Conservation (phyloP, 1,140 invertebrate species). For the Pseudomyrmex pallidus region DNA sequence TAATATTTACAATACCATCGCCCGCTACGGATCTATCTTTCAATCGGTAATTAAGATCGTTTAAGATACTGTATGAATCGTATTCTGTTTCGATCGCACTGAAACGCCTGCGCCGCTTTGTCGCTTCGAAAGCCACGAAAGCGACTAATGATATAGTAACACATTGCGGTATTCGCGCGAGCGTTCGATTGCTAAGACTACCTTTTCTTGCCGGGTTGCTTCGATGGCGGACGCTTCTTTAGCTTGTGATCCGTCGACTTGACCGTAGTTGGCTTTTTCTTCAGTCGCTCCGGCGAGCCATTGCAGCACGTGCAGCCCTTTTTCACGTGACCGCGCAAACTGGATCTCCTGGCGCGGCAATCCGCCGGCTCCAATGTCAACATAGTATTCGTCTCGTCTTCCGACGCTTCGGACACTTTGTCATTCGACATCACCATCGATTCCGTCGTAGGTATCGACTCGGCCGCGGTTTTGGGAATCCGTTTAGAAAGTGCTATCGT, state of each 20-base stretch:
- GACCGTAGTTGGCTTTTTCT: slow-evolving; percentile 76
- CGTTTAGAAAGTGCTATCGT: slow-evolving; percentile 64
- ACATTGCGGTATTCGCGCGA: slow-evolving; percentile 63
- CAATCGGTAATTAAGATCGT: slow-evolving; percentile 23
- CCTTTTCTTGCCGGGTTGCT: slow-evolving; percentile 83
- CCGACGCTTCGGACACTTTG: slow-evolving; percentile 80
- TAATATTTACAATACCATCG: slow-evolving; percentile 50
- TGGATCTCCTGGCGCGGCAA: slow-evolving; percentile 83
- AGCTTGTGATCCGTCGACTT: slow-evolving; percentile 77
- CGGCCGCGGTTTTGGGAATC: slow-evolving; percentile 60
- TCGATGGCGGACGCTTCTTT: slow-evolving; percentile 80
- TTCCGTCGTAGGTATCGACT: slow-evolving; percentile 65
- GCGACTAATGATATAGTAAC: slow-evolving; percentile 39
- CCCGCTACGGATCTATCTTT: neutral
- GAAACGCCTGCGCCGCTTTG: slow-evolving; percentile 28
- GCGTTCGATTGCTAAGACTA: slow-evolving; percentile 83
- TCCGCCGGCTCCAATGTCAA: slow-evolving; percentile 75
- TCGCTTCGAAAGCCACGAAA: slow-evolving; percentile 3
- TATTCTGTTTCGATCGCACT: slow-evolving; percentile 21
- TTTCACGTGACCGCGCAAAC: slow-evolving; percentile 85
- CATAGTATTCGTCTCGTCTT: slow-evolving; percentile 78
- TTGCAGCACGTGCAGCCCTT: slow-evolving; percentile 86
- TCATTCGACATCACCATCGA: slow-evolving; percentile 75
- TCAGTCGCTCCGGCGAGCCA: slow-evolving; percentile 82
- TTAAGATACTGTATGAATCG: slow-evolving; percentile 5